Evolutionary conservation across 2,797 vertebrate species (phyloP).

Genomic region (Borostomias antarcticus): DNA sequence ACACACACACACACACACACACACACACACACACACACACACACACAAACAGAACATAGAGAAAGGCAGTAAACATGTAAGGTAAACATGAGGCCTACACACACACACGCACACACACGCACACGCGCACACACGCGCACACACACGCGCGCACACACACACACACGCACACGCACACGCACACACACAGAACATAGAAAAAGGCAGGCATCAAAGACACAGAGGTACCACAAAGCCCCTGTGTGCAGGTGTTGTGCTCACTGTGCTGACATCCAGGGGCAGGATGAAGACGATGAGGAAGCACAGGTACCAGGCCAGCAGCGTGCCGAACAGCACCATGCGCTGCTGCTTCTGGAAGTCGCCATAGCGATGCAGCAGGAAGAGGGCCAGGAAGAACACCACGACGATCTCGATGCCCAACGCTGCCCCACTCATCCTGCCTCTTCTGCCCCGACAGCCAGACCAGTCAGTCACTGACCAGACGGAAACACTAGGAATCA

Average conservation of each 20-base stretch:
- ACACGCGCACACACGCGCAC: background rate
- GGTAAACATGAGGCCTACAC: no score
- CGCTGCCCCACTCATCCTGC: conserved; percentile 91
- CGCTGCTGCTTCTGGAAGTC: conserved; percentile 95
- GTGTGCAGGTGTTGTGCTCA: conserved; percentile 62
- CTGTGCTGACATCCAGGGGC: conserved; percentile 96
- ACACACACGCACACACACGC: background rate
- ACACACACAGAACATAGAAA: no score
- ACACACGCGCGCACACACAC: background rate
- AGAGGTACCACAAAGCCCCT: background rate
- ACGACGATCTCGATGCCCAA: conserved; percentile 92
- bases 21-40: background rate
- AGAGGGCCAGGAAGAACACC: conserved; percentile 95
- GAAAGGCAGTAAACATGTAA: no score
- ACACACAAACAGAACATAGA: background rate
- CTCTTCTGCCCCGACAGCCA: conserved; percentile 6
- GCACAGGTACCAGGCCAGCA: conserved; percentile 97
- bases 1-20: background rate
- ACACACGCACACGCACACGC: no score
- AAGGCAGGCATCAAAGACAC: background rate
- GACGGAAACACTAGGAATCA: background rate
- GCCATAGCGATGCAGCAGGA: conserved; percentile 93
- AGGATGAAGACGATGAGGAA: conserved; percentile 97
- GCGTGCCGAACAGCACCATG: conserved; percentile 91
- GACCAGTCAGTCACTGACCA: conserved; percentile 22